Percentiles rank a stretch among this genome's conserved stretches.
Conservation (phyloP, 2,113 vertebrate species). For the Mormoops blainvillei region DNA sequence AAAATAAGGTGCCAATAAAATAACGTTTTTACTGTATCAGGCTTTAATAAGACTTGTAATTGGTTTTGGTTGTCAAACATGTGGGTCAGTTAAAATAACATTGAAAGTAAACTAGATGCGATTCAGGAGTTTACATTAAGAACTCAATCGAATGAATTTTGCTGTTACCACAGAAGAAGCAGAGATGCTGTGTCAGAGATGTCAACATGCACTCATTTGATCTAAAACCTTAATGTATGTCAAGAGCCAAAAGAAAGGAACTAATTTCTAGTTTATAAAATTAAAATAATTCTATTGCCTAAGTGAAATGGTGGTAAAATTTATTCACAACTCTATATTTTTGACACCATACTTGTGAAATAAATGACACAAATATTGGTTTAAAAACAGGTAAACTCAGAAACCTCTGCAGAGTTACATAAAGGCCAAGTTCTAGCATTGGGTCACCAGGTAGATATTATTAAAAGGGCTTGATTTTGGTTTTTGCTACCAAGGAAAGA, state of each 20-base stretch:
- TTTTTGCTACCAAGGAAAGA: not conserved
- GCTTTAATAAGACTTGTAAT: constrained; percentile 67
- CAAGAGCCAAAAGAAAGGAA: not conserved
- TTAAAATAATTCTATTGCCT: not conserved
- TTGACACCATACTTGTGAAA: not conserved
- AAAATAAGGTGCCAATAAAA: constrained; percentile 55
- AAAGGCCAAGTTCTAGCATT: not conserved
- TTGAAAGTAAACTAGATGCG: constrained; percentile 25
- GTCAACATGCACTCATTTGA: constrained; percentile 43
- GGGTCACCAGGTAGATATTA: not conserved
- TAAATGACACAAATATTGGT: not conserved
- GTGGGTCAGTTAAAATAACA: constrained; percentile 47
- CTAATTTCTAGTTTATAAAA: not conserved
- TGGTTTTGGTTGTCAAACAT: constrained; percentile 63
- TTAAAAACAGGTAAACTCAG: not conserved
- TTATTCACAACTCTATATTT: not conserved
- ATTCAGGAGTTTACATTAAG: constrained; percentile 50
- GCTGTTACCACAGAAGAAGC: constrained; percentile 46
- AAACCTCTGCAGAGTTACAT: not conserved
- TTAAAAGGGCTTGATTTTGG: not conserved
- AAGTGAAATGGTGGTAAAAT: not conserved
- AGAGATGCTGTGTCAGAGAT: constrained; percentile 44
- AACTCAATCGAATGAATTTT: constrained; percentile 43
- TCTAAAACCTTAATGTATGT: constrained; percentile 35
- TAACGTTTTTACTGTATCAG: constrained; percentile 38